Percentiles rank a stretch among this genome's conserved stretches.
Evolutionary conservation across 2,113 vertebrate genomes (phyloP).

Genomic region (Chaenogobius annularis): DNA sequence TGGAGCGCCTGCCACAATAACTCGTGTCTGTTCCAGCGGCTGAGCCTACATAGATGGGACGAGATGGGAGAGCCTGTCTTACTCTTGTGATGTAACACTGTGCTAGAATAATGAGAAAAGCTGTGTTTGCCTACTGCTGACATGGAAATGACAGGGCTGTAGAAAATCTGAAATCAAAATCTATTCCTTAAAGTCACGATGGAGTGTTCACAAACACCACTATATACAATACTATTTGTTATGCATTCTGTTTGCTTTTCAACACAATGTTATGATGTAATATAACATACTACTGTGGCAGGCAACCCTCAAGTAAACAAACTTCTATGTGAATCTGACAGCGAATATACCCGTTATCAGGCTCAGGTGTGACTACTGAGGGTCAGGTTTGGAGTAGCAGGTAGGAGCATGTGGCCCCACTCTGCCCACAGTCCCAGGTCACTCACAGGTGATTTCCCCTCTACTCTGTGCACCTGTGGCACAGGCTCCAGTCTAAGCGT

Average conservation of each 20-base stretch:
- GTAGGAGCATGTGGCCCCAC: conserved; percentile 58
- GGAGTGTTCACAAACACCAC: conserved; percentile 8
- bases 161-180: conserved; percentile 28
- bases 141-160: conserved; percentile 36
- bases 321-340: background rate
- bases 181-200: conserved; percentile 12
- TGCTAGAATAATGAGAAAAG: conserved; percentile 24
- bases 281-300: background rate
- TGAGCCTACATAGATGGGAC: conserved; percentile 28
- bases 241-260: background rate
- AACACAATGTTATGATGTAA: background rate
- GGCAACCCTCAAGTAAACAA: background rate
- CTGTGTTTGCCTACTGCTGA: conserved; percentile 26
- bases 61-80: conserved; percentile 28
- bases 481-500: conserved; percentile 17
- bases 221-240: background rate
- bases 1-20: conserved; percentile 43
- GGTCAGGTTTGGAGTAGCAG: conserved; percentile 48
- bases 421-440: conserved; percentile 47
- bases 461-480: conserved; percentile 52
- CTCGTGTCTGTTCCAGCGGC: conserved; percentile 52
- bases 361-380: conserved; percentile 41
- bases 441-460: conserved; percentile 56
- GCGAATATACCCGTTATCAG: background rate
- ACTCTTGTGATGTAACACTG: conserved; percentile 35